Percentiles rank a stretch among this genome's conserved stretches.
These are phyloP conservation scores for Lutjanus erythropterus DNA, from an alignment of 2,113 vertebrate genomes.

Conservation along the genomic window DNA sequence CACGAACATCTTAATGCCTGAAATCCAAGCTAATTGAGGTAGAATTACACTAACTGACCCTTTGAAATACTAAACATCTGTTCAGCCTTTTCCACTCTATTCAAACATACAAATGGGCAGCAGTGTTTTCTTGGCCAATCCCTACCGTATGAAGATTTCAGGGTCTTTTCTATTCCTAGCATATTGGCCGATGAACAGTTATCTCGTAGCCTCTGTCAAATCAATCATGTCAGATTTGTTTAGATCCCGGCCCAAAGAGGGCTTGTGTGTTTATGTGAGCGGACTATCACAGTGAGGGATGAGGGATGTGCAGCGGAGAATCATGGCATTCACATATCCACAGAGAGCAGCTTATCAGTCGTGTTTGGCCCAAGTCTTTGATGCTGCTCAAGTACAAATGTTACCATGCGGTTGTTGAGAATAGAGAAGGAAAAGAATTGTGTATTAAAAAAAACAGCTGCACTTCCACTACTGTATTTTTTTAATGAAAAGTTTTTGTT, in stretches of 20 bases:
- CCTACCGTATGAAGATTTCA: constrained; percentile 60
- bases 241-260: constrained; percentile 76
- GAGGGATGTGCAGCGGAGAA: constrained; percentile 72
- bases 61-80: constrained; percentile 73
- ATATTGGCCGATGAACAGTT: constrained; percentile 80
- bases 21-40: constrained; percentile 66
- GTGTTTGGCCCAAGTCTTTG: constrained; percentile 71
- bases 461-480: constrained; percentile 7
- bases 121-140: constrained; percentile 59
- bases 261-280: constrained; percentile 78
- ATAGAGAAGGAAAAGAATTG: constrained; percentile 23
- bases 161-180: constrained; percentile 77
- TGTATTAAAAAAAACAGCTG: constrained; percentile 43
- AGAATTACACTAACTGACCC: constrained; percentile 68
- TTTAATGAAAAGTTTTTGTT: background rate
- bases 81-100: constrained; percentile 30
- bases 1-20: constrained; percentile 52
- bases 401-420: constrained; percentile 51
- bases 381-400: constrained; percentile 71
- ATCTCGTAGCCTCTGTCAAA: constrained; percentile 80
- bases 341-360: constrained; percentile 76
- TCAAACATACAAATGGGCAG: constrained; percentile 65
- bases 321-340: constrained; percentile 72
- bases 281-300: constrained; percentile 73
- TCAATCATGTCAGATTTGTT: constrained; percentile 85